Evolutionary conservation across 2,113 vertebrate species (phyloP).

Genomic region (Myotis lucifugus): DNA sequence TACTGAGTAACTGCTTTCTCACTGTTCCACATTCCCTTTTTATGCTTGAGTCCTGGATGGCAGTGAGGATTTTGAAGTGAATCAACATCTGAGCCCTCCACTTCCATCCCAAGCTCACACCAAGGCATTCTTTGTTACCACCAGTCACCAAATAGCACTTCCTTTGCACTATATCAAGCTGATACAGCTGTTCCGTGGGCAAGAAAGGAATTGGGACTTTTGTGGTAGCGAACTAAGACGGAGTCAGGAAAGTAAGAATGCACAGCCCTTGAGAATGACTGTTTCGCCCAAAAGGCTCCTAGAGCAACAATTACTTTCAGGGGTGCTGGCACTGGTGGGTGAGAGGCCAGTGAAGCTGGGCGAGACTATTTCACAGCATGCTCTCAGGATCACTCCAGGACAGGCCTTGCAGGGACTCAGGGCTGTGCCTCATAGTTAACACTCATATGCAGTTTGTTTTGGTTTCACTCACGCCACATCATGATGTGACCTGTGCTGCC

Average conservation of each 20-base stretch:
- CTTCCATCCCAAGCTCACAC: background rate
- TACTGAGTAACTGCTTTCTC: background rate
- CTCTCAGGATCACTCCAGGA: background rate
- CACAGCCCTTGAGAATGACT: background rate
- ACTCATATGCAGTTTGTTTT: background rate
- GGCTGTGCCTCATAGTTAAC: background rate
- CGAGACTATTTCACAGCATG: background rate
- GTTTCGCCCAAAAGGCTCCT: background rate
- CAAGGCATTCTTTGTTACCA: background rate
- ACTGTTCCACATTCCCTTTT: background rate
- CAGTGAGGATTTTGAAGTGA: background rate
- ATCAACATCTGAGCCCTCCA: no score
- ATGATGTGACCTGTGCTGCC: background rate
- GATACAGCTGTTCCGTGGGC: background rate
- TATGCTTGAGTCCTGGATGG: background rate
- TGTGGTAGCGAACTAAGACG: background rate
- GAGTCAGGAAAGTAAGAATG: background rate
- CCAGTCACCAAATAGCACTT: background rate
- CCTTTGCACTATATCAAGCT: background rate
- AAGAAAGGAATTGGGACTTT: background rate
- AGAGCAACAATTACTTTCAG: background rate
- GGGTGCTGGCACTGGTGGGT: background rate
- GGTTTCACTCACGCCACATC: background rate
- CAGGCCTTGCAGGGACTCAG: background rate
- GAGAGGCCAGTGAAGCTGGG: background rate